phyloP scores from a whole-genome alignment of 2,888 invertebrate genomes.

The Theretra japonica region DNA sequence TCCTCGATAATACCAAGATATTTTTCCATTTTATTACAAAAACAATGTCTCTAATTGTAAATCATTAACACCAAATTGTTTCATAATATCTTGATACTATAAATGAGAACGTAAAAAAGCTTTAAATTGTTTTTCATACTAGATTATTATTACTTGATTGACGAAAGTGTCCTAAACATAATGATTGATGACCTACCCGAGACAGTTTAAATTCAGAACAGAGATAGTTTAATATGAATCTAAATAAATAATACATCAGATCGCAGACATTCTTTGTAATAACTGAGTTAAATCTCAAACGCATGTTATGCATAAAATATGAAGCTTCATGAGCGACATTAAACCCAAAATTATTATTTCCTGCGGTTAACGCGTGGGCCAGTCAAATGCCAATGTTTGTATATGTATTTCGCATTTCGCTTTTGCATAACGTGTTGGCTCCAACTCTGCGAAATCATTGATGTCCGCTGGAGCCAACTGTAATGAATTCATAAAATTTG shows the following conservation, averaged over 20 bases:
- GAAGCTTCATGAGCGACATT: constrained; percentile 8
- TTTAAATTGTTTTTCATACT: no score
- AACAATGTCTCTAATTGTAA: no score
- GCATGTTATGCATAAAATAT: constrained; percentile 10
- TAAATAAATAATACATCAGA: neutral
- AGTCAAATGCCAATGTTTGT: constrained; percentile 2
- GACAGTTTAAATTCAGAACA: no score
- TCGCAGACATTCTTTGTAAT: neutral
- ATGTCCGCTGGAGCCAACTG: neutral
- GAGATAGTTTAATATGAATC: no score
- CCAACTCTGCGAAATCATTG: neutral
- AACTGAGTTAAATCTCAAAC: neutral
- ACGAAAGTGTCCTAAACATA: no score
- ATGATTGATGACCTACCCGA: no score
- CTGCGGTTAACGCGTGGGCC: constrained; percentile 24
- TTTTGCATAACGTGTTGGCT: constrained; percentile 16
- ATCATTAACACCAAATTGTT: no score
- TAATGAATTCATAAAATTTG: neutral
- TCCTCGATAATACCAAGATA: no score
- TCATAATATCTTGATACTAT: no score
- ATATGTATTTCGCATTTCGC: constrained; percentile 3
- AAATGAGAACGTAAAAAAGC: no score
- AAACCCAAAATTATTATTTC: constrained; percentile 26
- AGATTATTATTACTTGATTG: no score
- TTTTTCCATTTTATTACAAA: no score